Evolutionary conservation across 2,888 invertebrate species (phyloP), one percentile per base, ranked within the genome.

Genomic region (Seira ritae): DNA sequence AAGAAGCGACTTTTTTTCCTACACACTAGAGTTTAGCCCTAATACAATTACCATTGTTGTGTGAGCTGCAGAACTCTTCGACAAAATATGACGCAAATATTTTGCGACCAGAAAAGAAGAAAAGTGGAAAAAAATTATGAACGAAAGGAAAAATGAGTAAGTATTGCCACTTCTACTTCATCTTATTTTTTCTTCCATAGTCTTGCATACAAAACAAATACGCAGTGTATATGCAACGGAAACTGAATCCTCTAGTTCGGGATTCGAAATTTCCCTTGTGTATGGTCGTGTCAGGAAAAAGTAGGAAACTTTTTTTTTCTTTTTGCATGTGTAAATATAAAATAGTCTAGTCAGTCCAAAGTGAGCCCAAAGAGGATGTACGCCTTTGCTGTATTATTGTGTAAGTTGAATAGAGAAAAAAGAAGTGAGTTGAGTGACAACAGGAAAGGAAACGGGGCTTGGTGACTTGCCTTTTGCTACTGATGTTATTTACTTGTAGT

Each of bases 261-360:
- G 22, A 75, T 17, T 66, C 46, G 31, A 80, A 75, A 70, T 80
- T 80, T 80, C 75, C 80, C 80, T 70, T 24, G 80, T 70, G 80
- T 69, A 80, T 80, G 75, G 75, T 50, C 72, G 72, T 77, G 66
- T 31, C 31, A 66, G 46, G 23, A 74, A 67, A 19, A n/a, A 66
- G 65, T 19, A 73, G 65, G 65, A 62, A 23, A 65, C 24, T 74
- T 15, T 65, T 20, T 46, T 31, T 31, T 31, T 31, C 31, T 31
- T 31, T 31, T 31, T 31, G 31, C 31, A 31, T 31, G 31, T 31
- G 31, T 31, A 31, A 31, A 31, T 31, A 31, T 31, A 31, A 31
- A 31, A 31, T 31, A 31, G 31, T 31, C 31, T 31, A 31, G 31
- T 31, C 31, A 31, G 31, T 31, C 31, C 31, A 31, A 31, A 31